Conservation (phyloP, 1,140 invertebrate species). For the Aphaenogaster rudis region DNA sequence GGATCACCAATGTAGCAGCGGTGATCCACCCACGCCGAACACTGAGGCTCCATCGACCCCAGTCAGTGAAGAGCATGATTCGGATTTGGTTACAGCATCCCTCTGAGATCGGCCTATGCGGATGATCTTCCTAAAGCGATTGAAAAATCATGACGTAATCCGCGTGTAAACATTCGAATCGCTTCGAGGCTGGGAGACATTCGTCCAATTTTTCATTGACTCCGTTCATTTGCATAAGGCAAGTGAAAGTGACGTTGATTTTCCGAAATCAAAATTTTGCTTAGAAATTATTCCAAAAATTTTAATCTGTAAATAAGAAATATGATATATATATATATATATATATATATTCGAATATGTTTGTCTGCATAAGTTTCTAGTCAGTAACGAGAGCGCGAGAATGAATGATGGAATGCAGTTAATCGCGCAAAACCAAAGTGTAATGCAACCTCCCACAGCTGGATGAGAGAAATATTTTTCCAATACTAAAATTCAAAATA, state of each 20-base stretch:
- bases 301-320: constrained; percentile 9
- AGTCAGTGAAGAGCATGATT: constrained; percentile 81
- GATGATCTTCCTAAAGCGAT: constrained; percentile 57
- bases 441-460: neutral
- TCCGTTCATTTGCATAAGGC: constrained; percentile 31
- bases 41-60: constrained; percentile 84
- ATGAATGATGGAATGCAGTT: neutral
- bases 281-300: neutral
- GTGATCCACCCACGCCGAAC: constrained; percentile 84
- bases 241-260: constrained; percentile 48
- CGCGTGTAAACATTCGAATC: constrained; percentile 7
- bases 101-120: constrained; percentile 68
- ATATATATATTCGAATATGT: neutral
- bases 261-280: neutral
- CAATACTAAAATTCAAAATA: neutral
- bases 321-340: neutral
- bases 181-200: constrained; percentile 38
- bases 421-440: neutral
- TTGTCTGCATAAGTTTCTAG: constrained; percentile 30
- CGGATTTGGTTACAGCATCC: constrained; percentile 77
- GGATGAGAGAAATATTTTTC: neutral
- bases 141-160: constrained; percentile 36
- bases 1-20: constrained; percentile 82
- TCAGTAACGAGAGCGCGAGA: constrained; percentile 20
- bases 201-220: constrained; percentile 41